Conservation (phyloP, 2,888 invertebrate species). For the Eristalis pertinax region DNA sequence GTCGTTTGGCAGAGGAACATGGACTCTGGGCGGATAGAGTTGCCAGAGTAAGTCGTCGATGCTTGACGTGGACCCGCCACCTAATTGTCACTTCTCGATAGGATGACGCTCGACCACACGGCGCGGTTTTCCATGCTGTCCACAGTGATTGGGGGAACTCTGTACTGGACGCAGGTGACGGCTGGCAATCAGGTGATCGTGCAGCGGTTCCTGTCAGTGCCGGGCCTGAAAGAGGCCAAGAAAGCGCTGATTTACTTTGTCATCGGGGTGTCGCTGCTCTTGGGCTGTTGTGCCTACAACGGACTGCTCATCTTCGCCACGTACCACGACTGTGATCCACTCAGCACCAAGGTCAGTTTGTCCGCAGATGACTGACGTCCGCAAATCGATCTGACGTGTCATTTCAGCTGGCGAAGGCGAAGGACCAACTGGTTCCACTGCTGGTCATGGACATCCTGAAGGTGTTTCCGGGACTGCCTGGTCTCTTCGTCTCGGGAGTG, state of each 20-base stretch:
- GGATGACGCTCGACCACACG: conserved; percentile 90
- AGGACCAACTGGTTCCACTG: conserved; percentile 91
- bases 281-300: conserved; percentile 87
- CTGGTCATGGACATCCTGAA: conserved; percentile 93
- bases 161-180: conserved; percentile 89
- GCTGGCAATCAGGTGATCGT: conserved; percentile 93
- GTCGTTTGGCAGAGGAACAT: conserved; percentile 86
- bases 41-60: conserved; percentile 84
- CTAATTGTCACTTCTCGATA: conserved; percentile 78
- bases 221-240: conserved; percentile 87
- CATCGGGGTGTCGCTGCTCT: conserved; percentile 84
- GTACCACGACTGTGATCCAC: conserved; percentile 89
- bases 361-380: background rate
- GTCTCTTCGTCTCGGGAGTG: conserved; percentile 93
- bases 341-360: conserved; percentile 87
- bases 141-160: conserved; percentile 87
- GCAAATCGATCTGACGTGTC: background rate
- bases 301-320: conserved; percentile 89
- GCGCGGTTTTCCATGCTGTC: conserved; percentile 90
- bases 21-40: conserved; percentile 87
- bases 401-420: conserved; percentile 86
- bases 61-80: background rate
- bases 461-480: conserved; percentile 90
- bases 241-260: conserved; percentile 86
- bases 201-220: conserved; percentile 90